phyloP scores from a whole-genome alignment of 1,140 invertebrate species.

The honey bee (Apis mellifera) region DNA sequence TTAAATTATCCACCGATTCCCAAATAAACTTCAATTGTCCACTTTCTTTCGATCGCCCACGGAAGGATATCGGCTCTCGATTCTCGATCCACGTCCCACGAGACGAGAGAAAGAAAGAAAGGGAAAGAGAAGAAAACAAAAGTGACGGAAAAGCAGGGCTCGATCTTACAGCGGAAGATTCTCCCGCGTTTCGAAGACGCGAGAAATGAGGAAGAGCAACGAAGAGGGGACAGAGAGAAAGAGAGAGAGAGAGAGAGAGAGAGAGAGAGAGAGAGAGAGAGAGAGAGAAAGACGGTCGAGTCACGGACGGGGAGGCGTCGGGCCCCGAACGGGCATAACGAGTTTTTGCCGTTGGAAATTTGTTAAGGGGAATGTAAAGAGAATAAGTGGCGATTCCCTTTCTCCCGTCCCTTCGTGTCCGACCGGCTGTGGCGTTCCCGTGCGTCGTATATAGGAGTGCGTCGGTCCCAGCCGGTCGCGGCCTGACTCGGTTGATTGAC shows the following conservation, averaged over 20 bases:
- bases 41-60: too few relatives aligned
- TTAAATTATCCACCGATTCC: too few relatives aligned
- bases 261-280: too few relatives aligned
- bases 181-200: too few relatives aligned
- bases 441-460: slow-evolving; percentile 30
- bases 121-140: background rate
- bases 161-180: background rate
- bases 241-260: background rate
- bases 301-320: slow-evolving; percentile 39
- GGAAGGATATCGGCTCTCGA: too few relatives aligned
- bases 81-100: too few relatives aligned
- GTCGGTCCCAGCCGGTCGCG: slow-evolving; percentile 40
- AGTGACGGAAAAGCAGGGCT: background rate
- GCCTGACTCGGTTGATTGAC: slow-evolving; percentile 54
- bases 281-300: background rate
- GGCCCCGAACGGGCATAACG: slow-evolving; percentile 52
- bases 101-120: background rate
- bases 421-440: slow-evolving; percentile 16
- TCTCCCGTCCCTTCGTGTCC: slow-evolving; percentile 43
- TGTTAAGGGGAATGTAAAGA: slow-evolving; percentile 67
- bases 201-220: too few relatives aligned
- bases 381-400: slow-evolving; percentile 53
- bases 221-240: too few relatives aligned
- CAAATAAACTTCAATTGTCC: too few relatives aligned
- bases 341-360: slow-evolving; percentile 67